Evolutionary conservation across 2,113 vertebrate species (phyloP).

Genomic region (Abramis brama): DNA sequence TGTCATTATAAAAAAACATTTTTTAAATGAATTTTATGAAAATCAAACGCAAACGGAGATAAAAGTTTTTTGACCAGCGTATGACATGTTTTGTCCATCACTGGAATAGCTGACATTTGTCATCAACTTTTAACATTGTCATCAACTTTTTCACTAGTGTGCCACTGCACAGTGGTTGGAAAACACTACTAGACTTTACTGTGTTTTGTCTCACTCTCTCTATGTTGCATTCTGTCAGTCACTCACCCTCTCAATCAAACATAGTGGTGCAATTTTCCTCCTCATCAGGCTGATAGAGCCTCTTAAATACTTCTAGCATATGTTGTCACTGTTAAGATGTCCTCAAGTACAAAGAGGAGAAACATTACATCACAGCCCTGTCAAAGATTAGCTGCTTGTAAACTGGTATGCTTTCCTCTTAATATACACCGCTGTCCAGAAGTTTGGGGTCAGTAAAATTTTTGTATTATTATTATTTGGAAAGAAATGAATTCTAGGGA

Average conservation of each 20-base stretch:
- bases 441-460: not conserved
- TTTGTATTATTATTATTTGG: not conserved
- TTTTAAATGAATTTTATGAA: too few species aligned
- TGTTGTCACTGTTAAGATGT: not conserved
- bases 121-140: too few species aligned
- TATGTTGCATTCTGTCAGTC: not conserved
- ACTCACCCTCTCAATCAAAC: constrained; percentile 2
- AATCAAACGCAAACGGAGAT: too few species aligned
- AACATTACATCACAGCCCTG: not conserved
- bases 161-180: too few species aligned
- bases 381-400: not conserved
- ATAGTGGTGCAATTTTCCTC: not conserved
- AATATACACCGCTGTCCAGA: not conserved
- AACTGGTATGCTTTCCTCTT: not conserved
- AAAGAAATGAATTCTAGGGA: not conserved
- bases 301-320: not conserved
- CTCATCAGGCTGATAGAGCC: not conserved
- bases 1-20: too few species aligned
- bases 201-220: not conserved
- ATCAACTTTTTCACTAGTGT: too few species aligned
- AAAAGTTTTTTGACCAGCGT: too few species aligned
- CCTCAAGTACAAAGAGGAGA: not conserved
- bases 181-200: not conserved
- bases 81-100: too few species aligned
- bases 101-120: too few species aligned